Evolutionary conservation across 2,113 vertebrate species (phyloP), one percentile per base, ranked within the genome.

Genomic region (Empidonax traillii): DNA sequence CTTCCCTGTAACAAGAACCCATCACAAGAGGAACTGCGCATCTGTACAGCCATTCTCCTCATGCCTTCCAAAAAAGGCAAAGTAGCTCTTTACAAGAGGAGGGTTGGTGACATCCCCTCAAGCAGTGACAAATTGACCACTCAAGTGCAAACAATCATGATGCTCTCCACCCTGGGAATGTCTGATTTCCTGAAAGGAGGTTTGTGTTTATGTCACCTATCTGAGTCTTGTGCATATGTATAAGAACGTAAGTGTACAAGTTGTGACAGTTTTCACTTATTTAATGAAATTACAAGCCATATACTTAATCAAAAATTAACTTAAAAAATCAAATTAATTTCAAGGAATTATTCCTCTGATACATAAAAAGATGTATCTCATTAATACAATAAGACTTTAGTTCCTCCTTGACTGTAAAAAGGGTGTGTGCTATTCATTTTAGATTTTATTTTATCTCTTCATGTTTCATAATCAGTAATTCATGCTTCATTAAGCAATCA

Each of bases 401-500:
- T 75, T 92, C 73, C 56, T 91, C 39, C 44, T 93, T 62, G 55
- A 52, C 47, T 76, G 15, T 67, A 91, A 92, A 92, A 69, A 97
- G 53, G 77, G 69, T 6, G 51, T 95, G 65, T 67, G 18, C 53
- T 87, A 35, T 73, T 91, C 16, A 87, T 76, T 94, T 91, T 53
- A 79, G 56, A 87, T 89, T 91, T 90, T 87, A 53, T 81, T 93
- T 91, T 92, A 74, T 92, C 79, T 92, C 43, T 82, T 77, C 25
- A 27, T 62, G 37, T 92, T 93, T 90, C 89, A 72, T 87, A 91
- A 94, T 75, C 77, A 85, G 80, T 68, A 81, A 82, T 72, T 94
- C 44, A 37, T 58, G 74, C 39, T 85, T 90, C 67, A 66, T 93
- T 91, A 85, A 87, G 75, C 15, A 90, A 86, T 51, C 43, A 53